These are phyloP conservation scores for Willisornis vidua DNA, from an alignment of 2,113 vertebrate genomes.

Conservation along the genomic window DNA sequence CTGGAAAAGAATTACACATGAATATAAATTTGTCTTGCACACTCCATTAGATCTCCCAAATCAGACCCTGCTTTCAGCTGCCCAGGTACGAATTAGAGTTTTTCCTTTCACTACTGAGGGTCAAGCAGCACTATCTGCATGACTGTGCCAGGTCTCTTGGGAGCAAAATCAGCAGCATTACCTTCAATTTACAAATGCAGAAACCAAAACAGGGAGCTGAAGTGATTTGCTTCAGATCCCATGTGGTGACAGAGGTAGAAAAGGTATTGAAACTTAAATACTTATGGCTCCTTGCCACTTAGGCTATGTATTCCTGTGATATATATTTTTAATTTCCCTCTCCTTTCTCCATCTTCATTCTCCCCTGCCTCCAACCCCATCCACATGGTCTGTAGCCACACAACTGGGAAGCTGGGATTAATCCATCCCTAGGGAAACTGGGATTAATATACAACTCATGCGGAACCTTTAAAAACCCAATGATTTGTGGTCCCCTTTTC, in stretches of 20 bases:
- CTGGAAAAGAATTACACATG: slow-evolving; percentile 13
- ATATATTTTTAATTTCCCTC: slow-evolving; percentile 43
- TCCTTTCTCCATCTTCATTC: slow-evolving; percentile 22
- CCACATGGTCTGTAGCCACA: slow-evolving; percentile 28
- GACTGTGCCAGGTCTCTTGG: not conserved
- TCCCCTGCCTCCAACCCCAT: slow-evolving; percentile 7
- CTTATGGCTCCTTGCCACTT: not conserved
- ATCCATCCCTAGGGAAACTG: slow-evolving; percentile 42
- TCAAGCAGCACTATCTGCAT: not conserved
- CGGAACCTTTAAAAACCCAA: slow-evolving; percentile 46
- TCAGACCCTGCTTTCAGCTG: not conserved
- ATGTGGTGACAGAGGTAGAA: slow-evolving; percentile 28
- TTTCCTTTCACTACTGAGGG: not conserved
- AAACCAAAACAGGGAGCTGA: not conserved
- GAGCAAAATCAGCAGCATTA: not conserved
- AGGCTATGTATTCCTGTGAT: slow-evolving; percentile 9
- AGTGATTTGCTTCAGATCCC: not conserved
- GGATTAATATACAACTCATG: slow-evolving; percentile 63
- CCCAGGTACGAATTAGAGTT: not conserved
- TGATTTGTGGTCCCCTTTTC: slow-evolving; percentile 48
- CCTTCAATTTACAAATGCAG: not conserved
- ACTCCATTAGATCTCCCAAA: not conserved
- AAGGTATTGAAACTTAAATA: slow-evolving; percentile 17
- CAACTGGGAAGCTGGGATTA: slow-evolving; percentile 53
- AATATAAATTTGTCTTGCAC: slow-evolving; percentile 18